These are phyloP conservation scores for Cremastinae sp. DNA, from an alignment of 2,888 invertebrate genomes.

Conservation along the genomic window DNA sequence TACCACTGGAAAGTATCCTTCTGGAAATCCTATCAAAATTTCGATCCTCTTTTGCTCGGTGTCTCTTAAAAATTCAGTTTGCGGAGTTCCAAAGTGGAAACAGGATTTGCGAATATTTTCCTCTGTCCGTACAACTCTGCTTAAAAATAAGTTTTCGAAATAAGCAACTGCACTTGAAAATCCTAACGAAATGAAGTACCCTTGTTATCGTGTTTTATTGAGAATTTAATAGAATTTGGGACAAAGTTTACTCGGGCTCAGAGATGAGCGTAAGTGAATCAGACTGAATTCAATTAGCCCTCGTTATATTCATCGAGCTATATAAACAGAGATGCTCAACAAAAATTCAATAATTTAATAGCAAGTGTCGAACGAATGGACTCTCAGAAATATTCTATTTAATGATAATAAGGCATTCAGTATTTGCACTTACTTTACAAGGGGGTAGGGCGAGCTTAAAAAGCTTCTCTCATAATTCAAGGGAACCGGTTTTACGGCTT, in stretches of 20 bases:
- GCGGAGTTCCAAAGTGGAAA: too few relatives aligned
- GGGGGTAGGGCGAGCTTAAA: slow-evolving; percentile 28
- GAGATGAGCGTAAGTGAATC: not conserved
- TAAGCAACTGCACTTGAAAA: too few relatives aligned
- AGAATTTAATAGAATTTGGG: not conserved
- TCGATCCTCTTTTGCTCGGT: not conserved
- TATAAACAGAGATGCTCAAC: not conserved
- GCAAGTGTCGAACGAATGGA: not conserved
- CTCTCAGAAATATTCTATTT: not conserved
- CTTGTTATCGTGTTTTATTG: not conserved
- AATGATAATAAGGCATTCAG: slow-evolving; percentile 4
- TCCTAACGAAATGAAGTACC: too few relatives aligned
- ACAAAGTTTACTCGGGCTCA: not conserved
- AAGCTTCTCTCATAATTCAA: slow-evolving; percentile 25
- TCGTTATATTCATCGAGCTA: not conserved
- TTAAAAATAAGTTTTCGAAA: too few relatives aligned
- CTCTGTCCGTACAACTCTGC: too few relatives aligned
- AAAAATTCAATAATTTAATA: not conserved
- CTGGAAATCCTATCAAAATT: not conserved
- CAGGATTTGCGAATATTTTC: too few relatives aligned
- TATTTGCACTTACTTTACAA: not conserved
- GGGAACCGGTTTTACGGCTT: slow-evolving; percentile 35
- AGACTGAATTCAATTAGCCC: not conserved
- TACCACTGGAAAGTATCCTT: not conserved
- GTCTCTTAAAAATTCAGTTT: too few relatives aligned